Percentiles rank a stretch among this genome's conserved stretches.
phyloP scores from a whole-genome alignment of 2,113 vertebrate species.

The Platycercus adscitus region DNA sequence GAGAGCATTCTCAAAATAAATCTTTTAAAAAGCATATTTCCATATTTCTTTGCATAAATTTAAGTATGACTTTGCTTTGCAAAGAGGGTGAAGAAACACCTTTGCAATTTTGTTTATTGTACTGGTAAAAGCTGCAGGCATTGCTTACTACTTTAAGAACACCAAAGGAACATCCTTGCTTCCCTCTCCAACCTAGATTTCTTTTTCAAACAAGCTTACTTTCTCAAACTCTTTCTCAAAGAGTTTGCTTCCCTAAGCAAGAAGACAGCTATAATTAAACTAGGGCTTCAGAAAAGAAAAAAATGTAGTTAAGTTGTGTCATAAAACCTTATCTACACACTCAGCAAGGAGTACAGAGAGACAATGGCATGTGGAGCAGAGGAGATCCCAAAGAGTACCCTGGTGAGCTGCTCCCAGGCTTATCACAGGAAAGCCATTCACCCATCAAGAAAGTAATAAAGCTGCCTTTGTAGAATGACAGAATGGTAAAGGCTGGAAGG shows the following conservation, averaged over 20 bases:
- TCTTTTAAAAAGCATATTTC: neutral
- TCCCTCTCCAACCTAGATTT: neutral
- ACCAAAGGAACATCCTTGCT: neutral
- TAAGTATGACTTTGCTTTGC: neutral
- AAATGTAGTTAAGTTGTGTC: neutral
- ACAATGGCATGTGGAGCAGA: neutral
- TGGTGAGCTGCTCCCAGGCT: neutral
- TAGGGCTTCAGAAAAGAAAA: neutral
- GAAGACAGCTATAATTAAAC: neutral
- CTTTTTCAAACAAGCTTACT: neutral
- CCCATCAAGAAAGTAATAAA: neutral
- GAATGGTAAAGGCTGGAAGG: neutral
- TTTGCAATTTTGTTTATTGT: neutral
- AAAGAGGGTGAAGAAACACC: neutral
- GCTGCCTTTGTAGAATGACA: neutral
- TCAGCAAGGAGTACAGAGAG: neutral
- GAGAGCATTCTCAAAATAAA: neutral
- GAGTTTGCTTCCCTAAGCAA: neutral
- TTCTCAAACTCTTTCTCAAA: neutral
- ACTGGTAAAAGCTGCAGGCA: neutral
- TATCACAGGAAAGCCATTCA: neutral
- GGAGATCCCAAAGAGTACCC: neutral
- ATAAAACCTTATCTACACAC: neutral
- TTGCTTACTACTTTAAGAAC: neutral
- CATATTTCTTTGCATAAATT: neutral